phyloP scores from a whole-genome alignment of 2,113 vertebrate species.

The Nematolebias whitei region DNA sequence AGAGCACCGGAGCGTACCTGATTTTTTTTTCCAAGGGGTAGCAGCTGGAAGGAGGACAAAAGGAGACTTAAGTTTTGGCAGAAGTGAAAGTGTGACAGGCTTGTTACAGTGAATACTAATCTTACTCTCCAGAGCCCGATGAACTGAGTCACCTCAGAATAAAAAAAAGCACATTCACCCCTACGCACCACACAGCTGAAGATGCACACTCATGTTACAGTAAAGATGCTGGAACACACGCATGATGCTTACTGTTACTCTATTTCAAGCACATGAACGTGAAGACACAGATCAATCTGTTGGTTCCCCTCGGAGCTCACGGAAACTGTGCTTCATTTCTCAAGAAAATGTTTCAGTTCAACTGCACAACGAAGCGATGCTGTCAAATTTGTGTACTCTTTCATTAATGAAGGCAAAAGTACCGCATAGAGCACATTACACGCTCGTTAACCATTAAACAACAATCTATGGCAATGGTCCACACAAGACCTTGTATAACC shows the following conservation, averaged over 20 bases:
- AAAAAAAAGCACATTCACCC: constrained; percentile 43
- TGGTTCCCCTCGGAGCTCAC: too few relatives aligned
- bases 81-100: constrained; percentile 57
- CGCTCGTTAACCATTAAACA: too few relatives aligned
- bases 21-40: constrained; percentile 93
- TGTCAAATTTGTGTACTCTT: too few relatives aligned
- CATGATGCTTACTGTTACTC: constrained; percentile 17
- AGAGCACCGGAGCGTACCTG: constrained; percentile 80
- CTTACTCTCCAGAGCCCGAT: constrained; percentile 53
- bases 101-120: constrained; percentile 73
- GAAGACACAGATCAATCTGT: too few relatives aligned
- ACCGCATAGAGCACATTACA: too few relatives aligned
- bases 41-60: constrained; percentile 81
- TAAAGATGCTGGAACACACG: constrained; percentile 36
- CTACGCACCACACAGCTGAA: constrained; percentile 25
- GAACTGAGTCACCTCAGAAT: constrained; percentile 64
- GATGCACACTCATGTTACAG: constrained; percentile 42
- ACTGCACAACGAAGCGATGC: too few relatives aligned
- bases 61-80: constrained; percentile 75
- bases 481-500: too few relatives aligned
- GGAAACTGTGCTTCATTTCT: too few relatives aligned
- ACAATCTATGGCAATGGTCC: too few relatives aligned
- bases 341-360: too few relatives aligned
- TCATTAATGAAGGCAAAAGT: too few relatives aligned
- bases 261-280: too few relatives aligned